These are phyloP conservation scores for Oryzias melastigma DNA, from an alignment of 2,113 vertebrate species.

Conservation along the genomic window DNA sequence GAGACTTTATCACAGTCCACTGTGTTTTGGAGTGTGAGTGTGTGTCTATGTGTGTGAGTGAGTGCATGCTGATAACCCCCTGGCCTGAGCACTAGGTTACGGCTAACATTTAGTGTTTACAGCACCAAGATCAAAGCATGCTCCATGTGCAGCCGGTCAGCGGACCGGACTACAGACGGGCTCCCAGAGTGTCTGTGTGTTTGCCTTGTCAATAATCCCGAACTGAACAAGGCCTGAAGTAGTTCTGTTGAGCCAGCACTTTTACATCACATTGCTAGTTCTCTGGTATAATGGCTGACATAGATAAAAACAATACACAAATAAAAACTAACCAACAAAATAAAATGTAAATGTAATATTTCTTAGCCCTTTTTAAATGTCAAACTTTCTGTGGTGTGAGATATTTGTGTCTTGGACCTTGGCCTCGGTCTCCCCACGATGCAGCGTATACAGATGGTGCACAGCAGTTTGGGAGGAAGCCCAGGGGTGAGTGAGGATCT, in stretches of 20 bases:
- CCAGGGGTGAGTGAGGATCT: constrained; percentile 96
- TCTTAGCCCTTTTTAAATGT: no score
- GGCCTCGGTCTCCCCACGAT: constrained; percentile 98
- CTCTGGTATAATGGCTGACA: neutral
- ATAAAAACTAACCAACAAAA: neutral
- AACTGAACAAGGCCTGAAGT: constrained; percentile 66
- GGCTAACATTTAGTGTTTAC: constrained; percentile 60
- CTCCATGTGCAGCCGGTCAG: constrained; percentile 72
- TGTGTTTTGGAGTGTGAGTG: constrained; percentile 45
- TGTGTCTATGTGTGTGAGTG: constrained; percentile 32
- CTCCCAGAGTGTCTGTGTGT: constrained; percentile 32
- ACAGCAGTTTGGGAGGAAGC: constrained; percentile 95
- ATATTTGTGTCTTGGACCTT: constrained; percentile 79
- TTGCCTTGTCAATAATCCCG: constrained; percentile 62
- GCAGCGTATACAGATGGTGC: constrained; percentile 96
- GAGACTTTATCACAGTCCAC: constrained; percentile 76
- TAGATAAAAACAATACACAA: neutral
- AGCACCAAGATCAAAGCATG: constrained; percentile 79
- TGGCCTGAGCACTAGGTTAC: constrained; percentile 48
- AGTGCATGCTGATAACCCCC: constrained; percentile 65
- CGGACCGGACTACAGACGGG: constrained; percentile 64
- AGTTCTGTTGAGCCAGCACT: constrained; percentile 49
- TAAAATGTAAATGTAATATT: neutral
- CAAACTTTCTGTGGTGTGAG: neutral
- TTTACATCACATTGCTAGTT: constrained; percentile 12